Percentiles rank a stretch among this genome's conserved stretches.
Conservation (phyloP, 1,140 invertebrate species). For the Pogonomyrmex californicus region DNA sequence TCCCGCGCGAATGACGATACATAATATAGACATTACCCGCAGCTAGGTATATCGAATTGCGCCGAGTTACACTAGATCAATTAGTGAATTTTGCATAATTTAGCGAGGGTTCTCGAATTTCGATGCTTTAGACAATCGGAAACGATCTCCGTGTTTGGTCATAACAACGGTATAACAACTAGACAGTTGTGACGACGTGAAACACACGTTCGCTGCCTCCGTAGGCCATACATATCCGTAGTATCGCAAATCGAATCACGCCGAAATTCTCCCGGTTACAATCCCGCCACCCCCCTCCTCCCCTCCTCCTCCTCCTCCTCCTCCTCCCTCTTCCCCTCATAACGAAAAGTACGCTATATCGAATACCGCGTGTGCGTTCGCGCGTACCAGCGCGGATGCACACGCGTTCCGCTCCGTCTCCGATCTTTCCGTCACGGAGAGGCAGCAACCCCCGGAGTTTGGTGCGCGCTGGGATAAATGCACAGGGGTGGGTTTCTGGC, state of each 20-base stretch:
- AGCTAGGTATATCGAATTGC: neutral
- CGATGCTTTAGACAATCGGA: neutral
- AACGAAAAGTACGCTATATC: conserved; percentile 18
- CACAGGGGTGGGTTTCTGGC: conserved; percentile 67
- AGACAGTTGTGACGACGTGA: neutral
- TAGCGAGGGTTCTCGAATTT: neutral
- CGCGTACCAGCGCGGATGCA: neutral
- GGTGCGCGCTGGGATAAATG: conserved; percentile 61
- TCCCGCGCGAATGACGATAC: neutral
- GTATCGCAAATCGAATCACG: conserved; percentile 2
- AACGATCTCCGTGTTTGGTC: neutral
- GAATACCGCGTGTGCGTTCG: neutral
- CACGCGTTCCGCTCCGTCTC: conserved; percentile 24
- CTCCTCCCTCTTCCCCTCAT: too few species aligned
- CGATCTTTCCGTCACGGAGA: conserved; percentile 22
- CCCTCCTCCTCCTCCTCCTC: too few species aligned
- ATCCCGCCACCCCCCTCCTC: too few species aligned
- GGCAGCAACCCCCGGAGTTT: conserved; percentile 52
- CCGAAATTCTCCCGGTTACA: conserved; percentile 23
- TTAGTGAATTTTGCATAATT: conserved; percentile 1
- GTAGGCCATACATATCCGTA: neutral
- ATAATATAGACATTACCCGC: neutral
- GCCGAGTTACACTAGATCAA: neutral
- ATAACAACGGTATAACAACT: neutral
- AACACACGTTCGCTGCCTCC: neutral